Percentiles rank a stretch among this genome's conserved stretches.
phyloP scores from a whole-genome alignment of 2,113 vertebrate species.

The Microcebus griseorufus region DNA sequence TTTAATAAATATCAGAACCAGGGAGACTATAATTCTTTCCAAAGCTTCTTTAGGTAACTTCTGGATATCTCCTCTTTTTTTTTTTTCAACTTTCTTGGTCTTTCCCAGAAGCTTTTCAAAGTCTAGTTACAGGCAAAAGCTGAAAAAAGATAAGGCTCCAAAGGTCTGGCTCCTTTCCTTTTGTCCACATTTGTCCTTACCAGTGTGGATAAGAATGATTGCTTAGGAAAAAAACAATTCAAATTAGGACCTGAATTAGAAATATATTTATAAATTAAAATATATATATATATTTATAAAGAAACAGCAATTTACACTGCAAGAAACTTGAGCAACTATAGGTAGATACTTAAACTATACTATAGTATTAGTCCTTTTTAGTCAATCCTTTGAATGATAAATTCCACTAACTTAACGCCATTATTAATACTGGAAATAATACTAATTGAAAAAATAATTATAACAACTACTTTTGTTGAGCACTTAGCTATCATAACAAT shows the following conservation, averaged over 20 bases:
- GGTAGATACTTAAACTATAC: background rate
- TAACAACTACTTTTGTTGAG: background rate
- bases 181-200: background rate
- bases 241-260: constrained; percentile 3
- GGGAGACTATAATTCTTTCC: constrained; percentile 7
- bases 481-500: background rate
- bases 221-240: background rate
- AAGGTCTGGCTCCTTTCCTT: background rate
- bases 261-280: background rate
- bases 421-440: background rate
- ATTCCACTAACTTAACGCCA: background rate
- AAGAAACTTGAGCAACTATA: constrained; percentile 37
- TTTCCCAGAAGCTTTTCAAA: too few relatives aligned
- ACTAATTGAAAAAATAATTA: constrained; percentile 35
- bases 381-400: constrained; percentile 31
- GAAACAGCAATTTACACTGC: background rate
- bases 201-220: background rate
- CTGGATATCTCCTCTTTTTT: too few relatives aligned
- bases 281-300: constrained; percentile 47
- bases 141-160: background rate
- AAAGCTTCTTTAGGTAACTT: background rate
- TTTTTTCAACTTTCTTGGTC: too few relatives aligned
- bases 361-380: background rate
- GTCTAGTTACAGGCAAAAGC: too few relatives aligned
- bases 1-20: constrained; percentile 48